Evolutionary conservation across 2,797 vertebrate genomes (phyloP).

Genomic region (Rhabdomys pumilio): DNA sequence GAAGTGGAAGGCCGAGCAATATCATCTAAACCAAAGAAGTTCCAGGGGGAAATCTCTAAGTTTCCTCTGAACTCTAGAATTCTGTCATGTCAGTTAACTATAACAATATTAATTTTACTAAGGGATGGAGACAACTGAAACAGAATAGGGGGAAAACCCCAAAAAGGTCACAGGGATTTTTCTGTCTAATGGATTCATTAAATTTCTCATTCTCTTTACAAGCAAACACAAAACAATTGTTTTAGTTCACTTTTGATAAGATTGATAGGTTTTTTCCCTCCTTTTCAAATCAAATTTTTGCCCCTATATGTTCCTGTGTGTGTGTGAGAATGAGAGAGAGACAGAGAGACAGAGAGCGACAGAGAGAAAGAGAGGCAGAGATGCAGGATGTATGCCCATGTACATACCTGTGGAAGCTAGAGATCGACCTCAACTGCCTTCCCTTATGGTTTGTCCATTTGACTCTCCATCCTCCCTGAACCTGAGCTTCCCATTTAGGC

Average conservation of each 20-base stretch:
- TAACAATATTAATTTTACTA: constrained; percentile 43
- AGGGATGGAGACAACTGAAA: constrained; percentile 4
- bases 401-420: background rate
- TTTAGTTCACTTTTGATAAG: constrained; percentile 34
- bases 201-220: constrained; percentile 20
- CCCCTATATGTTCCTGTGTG: background rate
- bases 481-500: background rate
- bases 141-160: background rate
- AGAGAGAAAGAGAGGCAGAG: background rate
- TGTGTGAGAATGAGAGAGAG: background rate
- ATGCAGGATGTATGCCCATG: background rate
- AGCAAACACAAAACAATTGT: constrained; percentile 41
- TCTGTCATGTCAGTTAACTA: background rate
- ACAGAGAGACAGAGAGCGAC: too few relatives aligned
- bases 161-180: constrained; percentile 13
- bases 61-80: constrained; percentile 13
- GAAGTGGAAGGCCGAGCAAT: background rate
- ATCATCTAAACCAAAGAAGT: background rate
- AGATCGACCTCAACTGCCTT: background rate
- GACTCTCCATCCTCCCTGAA: too few relatives aligned
- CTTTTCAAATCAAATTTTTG: constrained; percentile 6
- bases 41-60: background rate
- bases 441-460: background rate
- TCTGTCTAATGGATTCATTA: background rate
- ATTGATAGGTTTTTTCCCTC: background rate